phyloP scores from a whole-genome alignment of 64 coral and sea anemone genomes.

The Montipora sp. region DNA sequence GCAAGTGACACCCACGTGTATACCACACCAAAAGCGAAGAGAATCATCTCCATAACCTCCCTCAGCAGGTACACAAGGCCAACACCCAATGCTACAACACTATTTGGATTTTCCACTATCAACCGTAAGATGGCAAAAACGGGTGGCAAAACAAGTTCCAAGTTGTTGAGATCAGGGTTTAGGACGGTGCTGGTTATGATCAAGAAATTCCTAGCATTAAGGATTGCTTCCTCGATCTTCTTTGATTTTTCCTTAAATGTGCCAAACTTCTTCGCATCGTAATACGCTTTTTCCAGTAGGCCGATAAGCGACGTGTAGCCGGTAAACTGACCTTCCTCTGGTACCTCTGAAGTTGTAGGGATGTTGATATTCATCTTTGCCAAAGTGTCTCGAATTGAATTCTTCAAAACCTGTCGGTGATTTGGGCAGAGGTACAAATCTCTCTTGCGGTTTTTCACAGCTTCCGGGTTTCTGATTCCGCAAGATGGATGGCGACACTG shows the following conservation, averaged over 20 bases:
- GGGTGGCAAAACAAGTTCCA: not conserved
- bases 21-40: conserved; percentile 38
- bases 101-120: not conserved
- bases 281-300: conserved; percentile 17
- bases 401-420: conserved; percentile 21
- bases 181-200: conserved; percentile 31
- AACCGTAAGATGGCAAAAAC: not conserved
- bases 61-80: not conserved
- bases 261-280: conserved; percentile 11
- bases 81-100: not conserved
- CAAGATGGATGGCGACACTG: conserved; percentile 42
- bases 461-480: not conserved
- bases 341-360: not conserved
- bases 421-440: conserved; percentile 63
- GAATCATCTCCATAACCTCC: conserved; percentile 14
- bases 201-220: conserved; percentile 44
- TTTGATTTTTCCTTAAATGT: not conserved
- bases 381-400: not conserved
- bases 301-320: conserved; percentile 52
- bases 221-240: conserved; percentile 9
- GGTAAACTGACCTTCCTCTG: conserved; percentile 7
- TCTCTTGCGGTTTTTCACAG: conserved; percentile 4
- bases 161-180: not conserved
- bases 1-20: conserved; percentile 24
- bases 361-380: not conserved